Percentiles rank a stretch among this genome's conserved stretches.
phyloP scores from a whole-genome alignment of 1,140 invertebrate genomes.

The Magallana angulata region DNA sequence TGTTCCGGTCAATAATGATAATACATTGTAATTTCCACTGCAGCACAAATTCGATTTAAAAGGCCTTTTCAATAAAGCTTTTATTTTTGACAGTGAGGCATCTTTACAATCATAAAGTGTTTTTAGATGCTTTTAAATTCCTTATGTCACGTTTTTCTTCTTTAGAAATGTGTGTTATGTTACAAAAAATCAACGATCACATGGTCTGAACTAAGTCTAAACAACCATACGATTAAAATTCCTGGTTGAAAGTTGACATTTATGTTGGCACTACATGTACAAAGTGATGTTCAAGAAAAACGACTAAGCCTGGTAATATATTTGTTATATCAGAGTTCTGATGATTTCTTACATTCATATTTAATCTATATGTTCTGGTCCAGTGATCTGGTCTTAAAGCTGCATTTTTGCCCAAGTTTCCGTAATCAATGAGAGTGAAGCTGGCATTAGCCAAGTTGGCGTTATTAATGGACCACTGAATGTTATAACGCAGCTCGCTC shows the following conservation, averaged over 20 bases:
- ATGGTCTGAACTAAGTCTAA: neutral
- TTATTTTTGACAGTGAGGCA: too few species aligned
- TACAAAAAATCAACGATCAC: neutral
- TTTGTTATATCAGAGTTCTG: neutral
- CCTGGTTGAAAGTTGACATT: neutral
- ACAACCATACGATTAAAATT: neutral
- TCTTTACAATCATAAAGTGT: too few species aligned
- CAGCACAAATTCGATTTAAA: too few species aligned
- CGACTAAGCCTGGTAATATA: neutral
- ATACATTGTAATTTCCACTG: too few species aligned
- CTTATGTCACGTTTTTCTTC: neutral
- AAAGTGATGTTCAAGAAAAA: neutral
- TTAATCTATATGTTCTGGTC: neutral
- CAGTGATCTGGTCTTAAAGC: neutral
- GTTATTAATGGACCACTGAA: slow-evolving; percentile 12
- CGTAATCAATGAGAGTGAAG: neutral
- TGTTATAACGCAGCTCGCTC: neutral
- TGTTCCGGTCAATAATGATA: too few species aligned
- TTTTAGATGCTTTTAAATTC: too few species aligned
- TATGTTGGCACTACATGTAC: neutral
- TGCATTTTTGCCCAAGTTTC: neutral
- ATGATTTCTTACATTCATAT: slow-evolving; percentile 7
- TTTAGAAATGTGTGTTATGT: neutral
- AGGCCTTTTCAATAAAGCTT: too few species aligned
- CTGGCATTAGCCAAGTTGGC: neutral